A percentile compares a stretch with the other conserved stretches of the same genome.
These are phyloP conservation scores for Sylvia atricapilla DNA, from an alignment of 2,113 vertebrate genomes.

Conservation along the genomic window DNA sequence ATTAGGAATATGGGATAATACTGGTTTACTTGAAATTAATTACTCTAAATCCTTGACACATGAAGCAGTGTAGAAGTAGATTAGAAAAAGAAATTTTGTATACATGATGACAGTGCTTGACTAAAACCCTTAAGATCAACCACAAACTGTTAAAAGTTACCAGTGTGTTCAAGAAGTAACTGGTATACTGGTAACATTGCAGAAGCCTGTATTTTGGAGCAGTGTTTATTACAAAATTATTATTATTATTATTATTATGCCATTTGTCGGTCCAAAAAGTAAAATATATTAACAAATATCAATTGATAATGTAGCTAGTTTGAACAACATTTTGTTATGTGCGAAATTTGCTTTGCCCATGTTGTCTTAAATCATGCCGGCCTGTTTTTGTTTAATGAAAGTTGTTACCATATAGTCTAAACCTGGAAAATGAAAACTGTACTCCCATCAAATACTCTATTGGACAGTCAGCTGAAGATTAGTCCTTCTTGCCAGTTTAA, in stretches of 20 bases:
- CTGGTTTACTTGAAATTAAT: slow-evolving; percentile 37
- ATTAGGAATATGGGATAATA: slow-evolving; percentile 24
- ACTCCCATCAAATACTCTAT: not conserved
- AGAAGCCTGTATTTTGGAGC: not conserved
- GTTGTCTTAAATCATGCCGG: not conserved
- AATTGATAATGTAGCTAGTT: not conserved
- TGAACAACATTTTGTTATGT: not conserved
- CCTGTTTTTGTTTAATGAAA: not conserved
- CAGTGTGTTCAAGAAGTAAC: not conserved
- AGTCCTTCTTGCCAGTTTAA: not conserved
- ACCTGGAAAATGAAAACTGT: not conserved
- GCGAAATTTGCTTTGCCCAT: not conserved
- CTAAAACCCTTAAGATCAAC: not conserved
- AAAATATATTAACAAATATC: not conserved
- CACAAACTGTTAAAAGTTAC: not conserved
- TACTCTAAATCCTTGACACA: slow-evolving; percentile 24
- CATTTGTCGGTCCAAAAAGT: not conserved
- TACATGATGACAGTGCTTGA: not conserved
- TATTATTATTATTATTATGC: not conserved
- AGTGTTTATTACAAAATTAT: not conserved
- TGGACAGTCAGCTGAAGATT: slow-evolving; percentile 25
- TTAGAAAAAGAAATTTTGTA: slow-evolving; percentile 7
- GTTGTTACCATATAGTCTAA: not conserved
- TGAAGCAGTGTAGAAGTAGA: not conserved
- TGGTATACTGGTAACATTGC: not conserved